Evolutionary conservation across 2,888 invertebrate species (phyloP).

Genomic region (Amphiduros pacificus): DNA sequence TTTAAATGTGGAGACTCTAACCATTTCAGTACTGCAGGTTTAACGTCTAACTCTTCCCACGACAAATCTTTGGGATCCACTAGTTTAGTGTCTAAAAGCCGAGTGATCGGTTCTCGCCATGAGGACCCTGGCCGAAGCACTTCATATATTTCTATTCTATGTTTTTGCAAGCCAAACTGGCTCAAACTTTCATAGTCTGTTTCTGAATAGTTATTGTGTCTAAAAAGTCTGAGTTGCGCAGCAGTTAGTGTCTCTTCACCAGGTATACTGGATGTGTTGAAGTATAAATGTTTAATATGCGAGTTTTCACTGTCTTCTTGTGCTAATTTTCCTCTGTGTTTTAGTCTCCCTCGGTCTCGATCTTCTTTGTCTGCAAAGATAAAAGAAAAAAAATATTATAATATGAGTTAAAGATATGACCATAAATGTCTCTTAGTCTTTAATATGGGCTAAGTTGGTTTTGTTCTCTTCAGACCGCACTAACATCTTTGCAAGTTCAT

Average conservation of each 20-base stretch:
- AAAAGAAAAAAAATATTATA: too few species aligned
- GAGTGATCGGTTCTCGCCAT: conserved; percentile 66
- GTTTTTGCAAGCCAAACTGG: neutral
- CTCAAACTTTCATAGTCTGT: neutral
- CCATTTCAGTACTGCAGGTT: conserved; percentile 78
- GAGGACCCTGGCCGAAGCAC: conserved; percentile 56
- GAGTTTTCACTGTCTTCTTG: too few species aligned
- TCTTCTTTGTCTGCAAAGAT: too few species aligned
- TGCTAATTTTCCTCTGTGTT: too few species aligned
- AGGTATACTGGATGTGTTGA: conserved; percentile 10
- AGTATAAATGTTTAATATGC: conserved; percentile 5
- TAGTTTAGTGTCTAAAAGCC: conserved; percentile 79
- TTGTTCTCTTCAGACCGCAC: too few species aligned
- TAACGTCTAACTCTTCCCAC: conserved; percentile 86
- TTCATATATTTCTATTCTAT: conserved; percentile 51
- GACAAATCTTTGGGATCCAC: conserved; percentile 62
- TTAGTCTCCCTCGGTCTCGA: too few species aligned
- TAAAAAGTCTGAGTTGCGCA: conserved; percentile 8
- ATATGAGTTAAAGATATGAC: too few species aligned
- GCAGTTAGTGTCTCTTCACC: conserved; percentile 4
- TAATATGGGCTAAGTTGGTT: too few species aligned
- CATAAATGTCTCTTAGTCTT: too few species aligned
- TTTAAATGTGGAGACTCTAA: conserved; percentile 77
- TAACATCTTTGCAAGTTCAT: too few species aligned
- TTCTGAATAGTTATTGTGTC: neutral